A percentile compares a stretch with the other conserved stretches of the same genome.
Evolutionary conservation across 1,140 invertebrate species (phyloP).

Genomic region (Drosophila teissieri): DNA sequence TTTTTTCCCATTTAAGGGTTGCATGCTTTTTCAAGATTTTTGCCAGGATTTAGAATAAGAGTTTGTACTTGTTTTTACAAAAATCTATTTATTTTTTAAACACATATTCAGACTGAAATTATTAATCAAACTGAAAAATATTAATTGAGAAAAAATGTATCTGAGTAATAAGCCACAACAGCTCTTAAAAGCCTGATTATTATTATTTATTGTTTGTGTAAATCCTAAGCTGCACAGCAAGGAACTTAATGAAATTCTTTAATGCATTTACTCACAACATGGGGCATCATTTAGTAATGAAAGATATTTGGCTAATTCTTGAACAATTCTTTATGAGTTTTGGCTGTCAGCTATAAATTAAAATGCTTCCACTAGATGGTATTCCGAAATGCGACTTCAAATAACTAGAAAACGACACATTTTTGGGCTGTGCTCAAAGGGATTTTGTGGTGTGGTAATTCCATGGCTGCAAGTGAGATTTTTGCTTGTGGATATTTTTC

Average conservation of each 20-base stretch:
- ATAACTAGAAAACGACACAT: neutral
- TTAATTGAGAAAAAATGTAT: too few species aligned
- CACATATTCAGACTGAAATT: too few species aligned
- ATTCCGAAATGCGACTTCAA: neutral
- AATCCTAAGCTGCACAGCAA: neutral
- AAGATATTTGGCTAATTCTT: neutral
- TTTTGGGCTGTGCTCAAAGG: constrained; percentile 14
- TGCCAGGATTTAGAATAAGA: neutral
- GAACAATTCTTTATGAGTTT: neutral
- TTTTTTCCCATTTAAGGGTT: constrained; percentile 40
- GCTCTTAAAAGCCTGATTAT: neutral
- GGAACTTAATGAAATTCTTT: neutral
- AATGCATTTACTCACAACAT: too few species aligned
- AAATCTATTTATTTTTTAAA: neutral
- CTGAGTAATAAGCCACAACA: too few species aligned
- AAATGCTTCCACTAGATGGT: neutral
- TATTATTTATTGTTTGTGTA: neutral
- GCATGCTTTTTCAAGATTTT: constrained; percentile 10
- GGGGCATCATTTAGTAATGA: too few species aligned
- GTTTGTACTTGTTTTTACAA: neutral
- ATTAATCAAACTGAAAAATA: too few species aligned
- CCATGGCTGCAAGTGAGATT: constrained; percentile 56
- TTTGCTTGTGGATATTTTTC: constrained; percentile 61
- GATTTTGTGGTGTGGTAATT: constrained; percentile 45
- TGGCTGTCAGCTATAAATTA: neutral